Conservation (phyloP, 2,888 invertebrate species). For the Norana najaformis region DNA sequence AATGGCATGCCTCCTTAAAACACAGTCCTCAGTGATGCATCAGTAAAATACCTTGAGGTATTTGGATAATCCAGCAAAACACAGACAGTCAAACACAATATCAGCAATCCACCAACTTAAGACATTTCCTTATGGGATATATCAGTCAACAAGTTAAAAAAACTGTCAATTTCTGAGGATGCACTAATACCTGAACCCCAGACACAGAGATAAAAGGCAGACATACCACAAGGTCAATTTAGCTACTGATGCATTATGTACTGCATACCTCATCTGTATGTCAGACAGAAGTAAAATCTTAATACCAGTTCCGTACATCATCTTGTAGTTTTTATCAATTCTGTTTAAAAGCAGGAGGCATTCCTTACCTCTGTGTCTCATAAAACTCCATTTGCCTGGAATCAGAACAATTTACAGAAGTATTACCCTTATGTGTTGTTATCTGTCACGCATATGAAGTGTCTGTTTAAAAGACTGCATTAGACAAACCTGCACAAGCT, state of each 20-base stretch:
- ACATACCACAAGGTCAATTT: neutral
- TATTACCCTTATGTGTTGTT: neutral
- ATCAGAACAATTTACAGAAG: neutral
- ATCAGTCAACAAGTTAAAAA: neutral
- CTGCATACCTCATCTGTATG: neutral
- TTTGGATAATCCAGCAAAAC: neutral
- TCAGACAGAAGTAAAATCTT: neutral
- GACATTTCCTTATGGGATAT: neutral
- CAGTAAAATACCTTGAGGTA: neutral
- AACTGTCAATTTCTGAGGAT: neutral
- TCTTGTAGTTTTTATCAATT: neutral
- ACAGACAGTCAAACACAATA: too few species aligned
- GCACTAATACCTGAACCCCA: neutral
- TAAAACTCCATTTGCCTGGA: neutral
- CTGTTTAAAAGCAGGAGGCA: slow-evolving; percentile 8
- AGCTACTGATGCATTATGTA: neutral
- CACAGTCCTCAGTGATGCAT: neutral
- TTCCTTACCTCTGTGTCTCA: neutral
- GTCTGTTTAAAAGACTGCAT: neutral
- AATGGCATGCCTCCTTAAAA: neutral
- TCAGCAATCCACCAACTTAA: neutral
- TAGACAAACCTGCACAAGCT: neutral
- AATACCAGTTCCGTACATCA: neutral
- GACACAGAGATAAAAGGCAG: neutral
- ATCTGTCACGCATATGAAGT: neutral